phyloP scores from a whole-genome alignment of 2,888 invertebrate species.

The Agrilus biguttatus region DNA sequence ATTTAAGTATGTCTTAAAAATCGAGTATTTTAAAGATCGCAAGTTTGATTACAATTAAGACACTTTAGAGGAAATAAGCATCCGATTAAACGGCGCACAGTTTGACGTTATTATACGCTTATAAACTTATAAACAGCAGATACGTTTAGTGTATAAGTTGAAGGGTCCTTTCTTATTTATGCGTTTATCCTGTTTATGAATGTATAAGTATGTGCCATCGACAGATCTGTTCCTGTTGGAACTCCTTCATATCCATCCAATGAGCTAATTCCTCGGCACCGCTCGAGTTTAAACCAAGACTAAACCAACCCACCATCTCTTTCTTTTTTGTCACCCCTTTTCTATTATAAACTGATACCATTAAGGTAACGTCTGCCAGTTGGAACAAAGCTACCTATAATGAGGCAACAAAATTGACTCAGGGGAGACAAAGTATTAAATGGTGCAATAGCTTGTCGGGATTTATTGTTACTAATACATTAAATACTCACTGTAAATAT shows the following conservation, averaged over 20 bases:
- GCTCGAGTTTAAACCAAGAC: conserved; percentile 80
- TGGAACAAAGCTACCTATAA: conserved; percentile 83
- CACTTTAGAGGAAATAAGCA: no score
- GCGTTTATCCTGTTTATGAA: conserved; percentile 31
- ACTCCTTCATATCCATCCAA: conserved; percentile 86
- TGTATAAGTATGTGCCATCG: conserved; percentile 86
- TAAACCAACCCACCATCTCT: conserved; percentile 96
- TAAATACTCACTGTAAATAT: no score
- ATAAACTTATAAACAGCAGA: background rate
- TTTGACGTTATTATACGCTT: no score
- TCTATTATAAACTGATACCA: conserved; percentile 85
- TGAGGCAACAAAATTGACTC: conserved; percentile 3
- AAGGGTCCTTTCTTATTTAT: conserved; percentile 4
- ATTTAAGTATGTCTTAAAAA: no score
- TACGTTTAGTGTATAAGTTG: conserved; percentile 1
- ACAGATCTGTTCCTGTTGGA: conserved; percentile 78
- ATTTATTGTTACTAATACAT: no score
- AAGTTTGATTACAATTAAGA: no score
- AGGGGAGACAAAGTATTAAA: no score
- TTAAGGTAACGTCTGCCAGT: conserved; percentile 84
- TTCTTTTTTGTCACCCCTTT: conserved; percentile 85
- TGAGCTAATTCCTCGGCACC: conserved; percentile 85
- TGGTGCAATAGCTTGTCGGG: no score
- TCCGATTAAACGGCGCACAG: no score
- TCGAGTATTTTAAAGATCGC: no score